phyloP scores from a whole-genome alignment of 2,888 invertebrate species.

The Volucella bombylans region DNA sequence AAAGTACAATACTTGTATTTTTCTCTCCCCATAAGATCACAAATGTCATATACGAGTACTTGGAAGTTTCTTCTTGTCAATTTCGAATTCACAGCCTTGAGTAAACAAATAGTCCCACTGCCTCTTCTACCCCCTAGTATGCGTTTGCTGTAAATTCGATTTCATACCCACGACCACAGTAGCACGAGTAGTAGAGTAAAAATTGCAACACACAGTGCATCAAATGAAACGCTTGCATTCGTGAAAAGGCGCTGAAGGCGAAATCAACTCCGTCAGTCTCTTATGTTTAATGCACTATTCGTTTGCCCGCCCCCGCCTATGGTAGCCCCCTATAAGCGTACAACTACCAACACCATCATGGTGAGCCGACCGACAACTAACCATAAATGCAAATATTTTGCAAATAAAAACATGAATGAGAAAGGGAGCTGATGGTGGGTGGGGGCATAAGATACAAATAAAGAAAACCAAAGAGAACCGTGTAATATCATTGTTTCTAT shows the following conservation, averaged over 20 bases:
- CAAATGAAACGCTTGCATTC: constrained; percentile 53
- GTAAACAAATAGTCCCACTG: constrained; percentile 15
- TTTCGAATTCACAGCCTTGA: constrained; percentile 44
- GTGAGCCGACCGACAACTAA: constrained; percentile 3
- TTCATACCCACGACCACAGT: neutral
- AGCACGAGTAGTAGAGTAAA: constrained; percentile 1
- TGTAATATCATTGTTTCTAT: constrained; percentile 61
- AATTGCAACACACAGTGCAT: constrained; percentile 27
- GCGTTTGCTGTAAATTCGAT: constrained; percentile 41
- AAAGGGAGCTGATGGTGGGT: constrained; percentile 7
- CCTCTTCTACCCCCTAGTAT: neutral
- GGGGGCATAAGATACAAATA: constrained; percentile 16
- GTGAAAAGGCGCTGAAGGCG: constrained; percentile 52
- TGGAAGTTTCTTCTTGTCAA: constrained; percentile 18
- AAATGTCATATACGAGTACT: neutral
- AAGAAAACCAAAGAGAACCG: constrained; percentile 23
- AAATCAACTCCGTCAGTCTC: constrained; percentile 49
- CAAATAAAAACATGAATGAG: constrained; percentile 13
- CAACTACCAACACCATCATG: neutral
- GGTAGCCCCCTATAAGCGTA: neutral
- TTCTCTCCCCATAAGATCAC: neutral
- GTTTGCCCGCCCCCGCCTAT: constrained; percentile 22
- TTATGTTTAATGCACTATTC: neutral
- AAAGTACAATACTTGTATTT: no score
- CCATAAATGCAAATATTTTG: constrained; percentile 59